Percentiles rank a stretch among this genome's conserved stretches.
Evolutionary conservation across 2,888 invertebrate species (phyloP).

Genomic region (Torymus aiolomorphi): DNA sequence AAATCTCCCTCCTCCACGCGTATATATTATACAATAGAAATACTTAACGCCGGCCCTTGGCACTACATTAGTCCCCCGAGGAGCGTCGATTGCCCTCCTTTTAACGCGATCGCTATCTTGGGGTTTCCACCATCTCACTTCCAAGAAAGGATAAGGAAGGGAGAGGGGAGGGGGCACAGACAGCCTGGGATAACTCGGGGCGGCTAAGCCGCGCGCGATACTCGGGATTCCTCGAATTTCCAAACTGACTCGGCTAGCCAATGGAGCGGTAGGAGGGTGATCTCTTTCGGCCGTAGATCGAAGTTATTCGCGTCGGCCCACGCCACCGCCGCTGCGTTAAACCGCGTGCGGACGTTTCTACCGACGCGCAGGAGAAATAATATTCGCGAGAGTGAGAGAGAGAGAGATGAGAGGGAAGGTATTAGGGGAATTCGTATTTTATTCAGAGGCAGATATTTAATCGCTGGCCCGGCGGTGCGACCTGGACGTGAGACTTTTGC

Average conservation of each 20-base stretch:
- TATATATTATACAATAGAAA: slow-evolving; percentile 8
- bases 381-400: slow-evolving; percentile 9
- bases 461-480: neutral
- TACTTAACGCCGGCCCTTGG: neutral
- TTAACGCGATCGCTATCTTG: slow-evolving; percentile 25
- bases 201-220: slow-evolving; percentile 32
- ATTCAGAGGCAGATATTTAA: slow-evolving; percentile 43
- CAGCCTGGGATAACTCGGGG: neutral
- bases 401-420: neutral
- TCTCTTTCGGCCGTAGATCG: slow-evolving; percentile 53
- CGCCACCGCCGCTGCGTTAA: slow-evolving; percentile 36
- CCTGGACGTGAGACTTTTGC: slow-evolving; percentile 32
- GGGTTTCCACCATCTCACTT: neutral
- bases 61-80: slow-evolving; percentile 11
- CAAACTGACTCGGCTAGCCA: slow-evolving; percentile 66
- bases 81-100: slow-evolving; percentile 15
- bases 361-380: slow-evolving; percentile 2
- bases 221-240: slow-evolving; percentile 66
- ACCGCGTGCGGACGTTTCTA: slow-evolving; percentile 42
- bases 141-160: no score
- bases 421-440: slow-evolving; percentile 45
- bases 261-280: slow-evolving; percentile 36
- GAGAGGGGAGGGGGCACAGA: no score
- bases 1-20: neutral
- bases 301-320: slow-evolving; percentile 53